Evolutionary conservation across 2,888 invertebrate genomes (phyloP), one percentile per base, ranked within the genome.

Genomic region (Anthophora plumipes): DNA sequence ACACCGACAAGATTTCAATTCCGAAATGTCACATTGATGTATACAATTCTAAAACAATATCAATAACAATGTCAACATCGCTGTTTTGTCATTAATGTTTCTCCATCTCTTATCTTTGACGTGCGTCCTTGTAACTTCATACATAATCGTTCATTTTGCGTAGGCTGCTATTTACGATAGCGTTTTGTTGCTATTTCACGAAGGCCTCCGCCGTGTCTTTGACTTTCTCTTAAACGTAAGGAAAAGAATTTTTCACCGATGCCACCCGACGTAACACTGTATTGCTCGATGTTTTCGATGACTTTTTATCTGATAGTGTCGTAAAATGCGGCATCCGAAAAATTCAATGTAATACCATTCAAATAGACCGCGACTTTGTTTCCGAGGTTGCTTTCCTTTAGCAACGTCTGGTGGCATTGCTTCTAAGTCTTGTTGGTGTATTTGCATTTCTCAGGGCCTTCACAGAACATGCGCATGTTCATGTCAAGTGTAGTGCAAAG

Each of bases 401-500:
- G 46, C 50, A 71, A 77, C 86, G 77, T 77, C 76, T 73, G 86
- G 76, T 75, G 80, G 82, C 83, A 77, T 80, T 68, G 39, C 73
- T 71, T 68, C 41, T 22, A 25, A 37, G 46, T 37, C 41, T 73
- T 60, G 77, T 61, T 79, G 64, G 80, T 82, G 60, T 78, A 77
- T 86, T 80, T 78, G 84, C 85, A 86, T 89, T 85, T 79, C 81
- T 73, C 54, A 60, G 73, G 80, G 60, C 67, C 63, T 81, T 88
- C 80, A 79, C 82, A 76, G 88, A 85, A 87, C 85, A 88, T 88
- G 88, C 88, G 87, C 92, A 92, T 88, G 90, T 93, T 91, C 90
- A 92, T 92, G 93, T 92, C 91, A 92, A 91, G 91, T 90, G 86
- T 88, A 87, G 90, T 90, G 90, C 89, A 90, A 92, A 87, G 88